These are phyloP conservation scores for Bombus waltoni DNA, from an alignment of 1,140 invertebrate species.

Conservation along the genomic window DNA sequence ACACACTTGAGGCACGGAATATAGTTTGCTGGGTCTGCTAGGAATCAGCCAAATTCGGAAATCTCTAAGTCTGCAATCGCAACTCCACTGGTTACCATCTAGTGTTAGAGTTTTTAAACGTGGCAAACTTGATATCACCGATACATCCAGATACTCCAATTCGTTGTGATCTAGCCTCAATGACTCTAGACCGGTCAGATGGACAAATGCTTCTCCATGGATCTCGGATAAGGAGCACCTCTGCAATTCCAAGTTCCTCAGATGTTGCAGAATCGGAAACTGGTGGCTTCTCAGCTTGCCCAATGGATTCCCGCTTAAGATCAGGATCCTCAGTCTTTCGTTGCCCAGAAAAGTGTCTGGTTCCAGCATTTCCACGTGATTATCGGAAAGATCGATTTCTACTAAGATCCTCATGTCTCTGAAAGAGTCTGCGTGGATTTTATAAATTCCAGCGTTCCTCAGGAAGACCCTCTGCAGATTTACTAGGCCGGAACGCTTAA, in stretches of 20 bases:
- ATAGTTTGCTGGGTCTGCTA: slow-evolving; percentile 84
- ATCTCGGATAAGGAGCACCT: slow-evolving; percentile 89
- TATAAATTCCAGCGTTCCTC: slow-evolving; percentile 87
- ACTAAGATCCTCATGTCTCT: slow-evolving; percentile 93
- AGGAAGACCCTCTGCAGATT: slow-evolving; percentile 93
- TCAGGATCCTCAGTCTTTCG: slow-evolving; percentile 87
- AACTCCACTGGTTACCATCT: slow-evolving; percentile 94
- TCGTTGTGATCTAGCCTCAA: slow-evolving; percentile 88
- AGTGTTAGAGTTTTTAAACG: slow-evolving; percentile 90
- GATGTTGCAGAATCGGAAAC: slow-evolving; percentile 88
- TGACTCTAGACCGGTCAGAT: slow-evolving; percentile 87
- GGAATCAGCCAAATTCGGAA: slow-evolving; percentile 91
- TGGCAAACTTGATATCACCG: slow-evolving; percentile 86
- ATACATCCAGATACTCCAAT: slow-evolving; percentile 86
- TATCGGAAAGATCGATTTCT: slow-evolving; percentile 92
- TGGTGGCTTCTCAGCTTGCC: slow-evolving; percentile 85
- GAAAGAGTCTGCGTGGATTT: slow-evolving; percentile 92
- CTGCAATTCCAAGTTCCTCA: slow-evolving; percentile 89
- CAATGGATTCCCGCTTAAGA: slow-evolving; percentile 89
- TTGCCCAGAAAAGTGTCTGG: slow-evolving; percentile 90
- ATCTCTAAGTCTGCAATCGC: slow-evolving; percentile 92
- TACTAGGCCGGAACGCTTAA: slow-evolving; percentile 89
- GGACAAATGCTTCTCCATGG: slow-evolving; percentile 88
- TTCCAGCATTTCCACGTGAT: slow-evolving; percentile 86
- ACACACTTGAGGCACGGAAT: slow-evolving; percentile 87